Evolutionary conservation across 2,888 invertebrate species (phyloP), one percentile per base, ranked within the genome.

Genomic region (Hemaris fuciformis): DNA sequence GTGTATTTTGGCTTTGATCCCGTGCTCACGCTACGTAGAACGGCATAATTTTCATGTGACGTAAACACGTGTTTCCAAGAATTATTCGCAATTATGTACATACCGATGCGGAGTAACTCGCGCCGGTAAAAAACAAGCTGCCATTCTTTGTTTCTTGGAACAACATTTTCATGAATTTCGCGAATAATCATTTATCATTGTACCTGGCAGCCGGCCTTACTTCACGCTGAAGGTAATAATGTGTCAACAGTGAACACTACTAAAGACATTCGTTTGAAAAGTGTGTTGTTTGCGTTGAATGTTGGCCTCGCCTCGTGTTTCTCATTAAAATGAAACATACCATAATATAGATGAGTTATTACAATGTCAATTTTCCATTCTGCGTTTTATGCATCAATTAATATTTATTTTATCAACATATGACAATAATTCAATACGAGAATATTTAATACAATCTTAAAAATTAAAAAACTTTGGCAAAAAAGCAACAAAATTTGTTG

Each of bases 21-120:
- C 67, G 58, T 45, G 18, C 38, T 38, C n/a, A 34, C 1, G 38
- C 20, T 74, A 72, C 71, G 64, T 66, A 65, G 73, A 70, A 74
- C 62, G 62, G 64, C 48, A 61, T 59, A 46, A 65, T 64, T 64
- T 60, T 65, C 60, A 59, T 62, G 66, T 67, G 68, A 65, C 69
- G 69, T 61, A 69, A 74, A 68, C 66, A 65, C 64, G 64, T 57
- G 57, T 20, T 73, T 69, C 71, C 48, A 59, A 60, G 73, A 74
- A 73, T 66, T 64, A 58, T 65, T 65, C 63, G 66, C 67, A 64
- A 67, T 69, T 64, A 59, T 63, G 58, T 61, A 56, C 60, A 60
- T 41, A 57, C 41, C 45, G 41, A 23, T 62, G 62, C 66, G 41
- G 60, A 62, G 66, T 56, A 62, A 71, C 72, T 63, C 34, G 48